Base-by-base conservation (phyloP, 2,797 vertebrate genomes). In the Threskiornis aethiopicus region DNA sequence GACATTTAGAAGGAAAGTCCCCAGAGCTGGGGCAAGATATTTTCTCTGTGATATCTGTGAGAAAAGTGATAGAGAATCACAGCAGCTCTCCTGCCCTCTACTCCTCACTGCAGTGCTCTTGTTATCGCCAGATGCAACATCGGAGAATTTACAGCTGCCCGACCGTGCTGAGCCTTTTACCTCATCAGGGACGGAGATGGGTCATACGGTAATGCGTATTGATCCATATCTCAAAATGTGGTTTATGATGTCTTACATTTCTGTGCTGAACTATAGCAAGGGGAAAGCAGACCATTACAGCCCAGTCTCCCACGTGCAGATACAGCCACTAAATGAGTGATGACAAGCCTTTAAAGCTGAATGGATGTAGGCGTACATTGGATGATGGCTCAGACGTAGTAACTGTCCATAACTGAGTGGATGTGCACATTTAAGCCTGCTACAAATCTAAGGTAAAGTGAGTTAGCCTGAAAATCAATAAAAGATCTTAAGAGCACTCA, bases 401-500 rank as follows among this genome's bases (percentile, higher is more conserved):
- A 95, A 75, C 92, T 89, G 89, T 86, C 90, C 52, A 46, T 85
- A 96, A 64, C 71, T 64, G 75, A 91, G 84, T 75, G 64, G 44
- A 94, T 67, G 65, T 91, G 64, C 64, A 78, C 19, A 6, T 41
- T 91, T 83, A 90, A 93, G 79, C 64, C 75, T 93, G 52, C 67
- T 91, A 94, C 92, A 96, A 93, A 96, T 93, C 92, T 87, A 47
- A 71, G 54, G 72, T 83, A 92, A 92, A 94, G 94, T 5, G 44
- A 87, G 57, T 85, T 87, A 83, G 71, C 76, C 78, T 54, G 39
- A 89, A 96, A 89, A 97, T 97, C 96, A 71, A 94, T 97, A 61
- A 35, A 80, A 94, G 44, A 85, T 93, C 41, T 93, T 89, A 91
- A 94, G 72, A 91, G 52, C 54, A 54, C 65, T 87, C 80, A 90